Conservation (phyloP, 2,113 vertebrate genomes). For the Neoarius graeffei region DNA sequence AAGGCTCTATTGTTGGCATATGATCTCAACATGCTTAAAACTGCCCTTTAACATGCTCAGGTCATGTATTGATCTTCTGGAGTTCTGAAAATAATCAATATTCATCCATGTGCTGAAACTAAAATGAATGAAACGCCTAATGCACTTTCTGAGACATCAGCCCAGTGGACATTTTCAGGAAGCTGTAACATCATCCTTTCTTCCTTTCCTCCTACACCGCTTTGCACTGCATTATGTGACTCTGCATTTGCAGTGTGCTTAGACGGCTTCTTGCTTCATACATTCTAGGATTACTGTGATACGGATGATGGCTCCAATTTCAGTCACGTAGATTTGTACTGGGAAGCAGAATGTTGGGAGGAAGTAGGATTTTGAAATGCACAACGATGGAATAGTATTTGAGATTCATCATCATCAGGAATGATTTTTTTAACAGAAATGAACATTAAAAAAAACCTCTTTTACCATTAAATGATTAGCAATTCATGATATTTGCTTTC, state of each 20-base stretch:
- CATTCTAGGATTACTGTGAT: slow-evolving; percentile 38
- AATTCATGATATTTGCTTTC: neutral
- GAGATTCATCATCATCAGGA: neutral
- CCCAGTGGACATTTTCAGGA: neutral
- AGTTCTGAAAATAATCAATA: neutral
- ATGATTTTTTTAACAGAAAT: neutral
- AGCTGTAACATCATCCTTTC: neutral
- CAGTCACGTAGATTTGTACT: neutral
- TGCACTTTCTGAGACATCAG: neutral
- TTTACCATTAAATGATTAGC: neutral
- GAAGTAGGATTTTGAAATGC: neutral
- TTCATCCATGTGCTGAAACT: neutral
- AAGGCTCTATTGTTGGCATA: slow-evolving; percentile 28
- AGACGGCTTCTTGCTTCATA: slow-evolving; percentile 7
- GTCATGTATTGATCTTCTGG: slow-evolving; percentile 5
- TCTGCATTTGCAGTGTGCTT: slow-evolving; percentile 25
- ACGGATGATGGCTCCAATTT: slow-evolving; percentile 32
- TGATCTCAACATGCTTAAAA: slow-evolving; percentile 21
- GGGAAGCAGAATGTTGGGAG: neutral
- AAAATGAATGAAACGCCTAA: neutral
- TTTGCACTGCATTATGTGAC: slow-evolving; percentile 3
- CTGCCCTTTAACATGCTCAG: slow-evolving; percentile 15
- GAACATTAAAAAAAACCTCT: neutral
- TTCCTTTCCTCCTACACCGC: neutral
- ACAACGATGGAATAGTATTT: neutral